Evolutionary conservation across 92 coral and sea anemone genomes (phyloP), one percentile per base, ranked within the genome.

Genomic region (Diadumene lineata): DNA sequence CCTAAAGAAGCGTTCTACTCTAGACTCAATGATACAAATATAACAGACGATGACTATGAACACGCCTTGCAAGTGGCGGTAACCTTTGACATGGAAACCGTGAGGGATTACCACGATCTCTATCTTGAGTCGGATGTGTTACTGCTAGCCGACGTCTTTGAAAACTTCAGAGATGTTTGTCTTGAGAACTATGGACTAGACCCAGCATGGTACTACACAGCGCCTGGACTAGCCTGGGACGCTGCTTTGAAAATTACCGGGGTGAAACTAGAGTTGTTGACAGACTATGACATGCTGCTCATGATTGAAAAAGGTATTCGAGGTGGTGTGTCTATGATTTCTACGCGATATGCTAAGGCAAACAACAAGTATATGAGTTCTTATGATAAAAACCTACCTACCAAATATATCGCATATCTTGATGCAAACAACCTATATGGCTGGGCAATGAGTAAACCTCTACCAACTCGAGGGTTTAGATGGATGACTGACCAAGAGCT

Each of bases 211-310:
- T 81, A 70, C 58, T 70, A 31, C 22, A 82, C 91, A 21, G 31
- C 84, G 1, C 87, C 89, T 0, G 84, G 81, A 23, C 65, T 86
- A 8, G 74, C 87, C 0, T 86, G 91, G 84, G 87, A 86, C 15
- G 81, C 87, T 0, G 55, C 53, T 0, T 77, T 86, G 19, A 80
- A 82, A 18, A 0, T 18, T 0, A 78, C 81, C 3, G 32, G 61
- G 0, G 66, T 73, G 4, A 29, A 73, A 15, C 10, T 82, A 19
- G 82, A 82, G 43, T 31, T 81, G 17, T 13, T 86, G 33, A 75
- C 80, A 13, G 90, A 86, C 50, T 0, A 2, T 50, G 76, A 80
- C 33, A 76, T 81, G 90, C 53, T 69, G 0, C 53, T 77, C 0
- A 64, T 86, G 76, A 16, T 82, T 31, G 81, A 86, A 57, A n/a